Evolutionary conservation across 2,888 invertebrate genomes (phyloP).

Genomic region (Chrysolina haemoptera): DNA sequence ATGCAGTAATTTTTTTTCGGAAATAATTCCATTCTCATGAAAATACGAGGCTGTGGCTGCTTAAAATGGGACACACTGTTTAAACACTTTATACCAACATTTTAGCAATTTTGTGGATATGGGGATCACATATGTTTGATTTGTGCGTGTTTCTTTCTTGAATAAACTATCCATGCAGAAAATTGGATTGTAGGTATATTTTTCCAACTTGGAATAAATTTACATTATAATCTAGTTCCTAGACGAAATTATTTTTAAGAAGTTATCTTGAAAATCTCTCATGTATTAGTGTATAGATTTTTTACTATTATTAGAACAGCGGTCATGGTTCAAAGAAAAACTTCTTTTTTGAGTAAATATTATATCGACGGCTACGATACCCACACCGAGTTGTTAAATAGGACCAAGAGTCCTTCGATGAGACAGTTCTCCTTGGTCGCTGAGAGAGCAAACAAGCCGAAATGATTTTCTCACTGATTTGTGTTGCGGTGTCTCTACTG

Average conservation of each 20-base stretch:
- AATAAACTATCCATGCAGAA: neutral
- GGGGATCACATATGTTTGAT: no score
- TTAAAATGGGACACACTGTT: no score
- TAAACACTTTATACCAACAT: no score
- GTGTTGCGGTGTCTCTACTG: constrained; percentile 46
- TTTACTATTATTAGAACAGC: constrained; percentile 21
- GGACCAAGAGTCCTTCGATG: neutral
- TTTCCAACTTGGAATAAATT: constrained; percentile 12
- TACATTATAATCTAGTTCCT: constrained; percentile 1
- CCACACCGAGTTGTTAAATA: constrained; percentile 40
- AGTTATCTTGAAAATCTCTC: constrained; percentile 12
- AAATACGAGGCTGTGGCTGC: no score
- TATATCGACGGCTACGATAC: neutral
- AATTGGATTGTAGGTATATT: neutral
- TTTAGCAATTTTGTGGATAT: no score
- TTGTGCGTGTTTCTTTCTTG: no score
- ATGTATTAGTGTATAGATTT: constrained; percentile 2
- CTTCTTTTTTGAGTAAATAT: neutral
- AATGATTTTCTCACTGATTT: constrained; percentile 54
- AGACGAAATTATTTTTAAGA: constrained; percentile 11
- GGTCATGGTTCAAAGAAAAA: constrained; percentile 41
- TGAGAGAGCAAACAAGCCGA: constrained; percentile 29
- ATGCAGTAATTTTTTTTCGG: no score
- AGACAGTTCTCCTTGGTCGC: constrained; percentile 27
- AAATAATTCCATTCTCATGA: no score